These are phyloP conservation scores for Perccottus glenii DNA, from an alignment of 2,113 vertebrate species.

Conservation along the genomic window DNA sequence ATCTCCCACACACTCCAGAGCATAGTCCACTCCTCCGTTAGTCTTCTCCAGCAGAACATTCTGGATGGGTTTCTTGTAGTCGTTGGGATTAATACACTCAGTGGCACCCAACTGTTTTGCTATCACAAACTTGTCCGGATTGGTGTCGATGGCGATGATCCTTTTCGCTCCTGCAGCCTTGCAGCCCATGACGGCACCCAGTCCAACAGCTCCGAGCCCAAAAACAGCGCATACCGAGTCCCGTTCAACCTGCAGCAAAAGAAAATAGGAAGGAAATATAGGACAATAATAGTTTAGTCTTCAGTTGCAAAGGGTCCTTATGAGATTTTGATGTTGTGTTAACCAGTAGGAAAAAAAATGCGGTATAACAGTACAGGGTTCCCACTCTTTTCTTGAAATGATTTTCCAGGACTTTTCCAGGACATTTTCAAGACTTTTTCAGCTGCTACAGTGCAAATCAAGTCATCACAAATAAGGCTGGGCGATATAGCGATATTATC, in stretches of 20 bases:
- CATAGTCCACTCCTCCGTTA: slow-evolving; percentile 82
- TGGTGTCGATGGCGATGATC: slow-evolving; percentile 79
- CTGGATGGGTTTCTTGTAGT: slow-evolving; percentile 77
- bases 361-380: no score
- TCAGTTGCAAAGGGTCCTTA: no score
- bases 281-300: no score
- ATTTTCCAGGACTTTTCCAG: no score
- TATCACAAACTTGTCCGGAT: slow-evolving; percentile 79
- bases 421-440: no score
- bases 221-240: slow-evolving; percentile 86
- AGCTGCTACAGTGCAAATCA: no score
- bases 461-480: no score
- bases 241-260: slow-evolving; percentile 78
- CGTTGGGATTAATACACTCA: slow-evolving; percentile 83
- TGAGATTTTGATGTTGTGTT: no score
- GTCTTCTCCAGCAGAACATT: slow-evolving; percentile 83
- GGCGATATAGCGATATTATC: no score
- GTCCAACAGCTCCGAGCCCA: slow-evolving; percentile 85
- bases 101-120: slow-evolving; percentile 84
- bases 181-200: slow-evolving; percentile 77
- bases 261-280: neutral
- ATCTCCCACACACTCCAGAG: slow-evolving; percentile 85
- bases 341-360: no score
- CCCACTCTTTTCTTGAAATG: no score
- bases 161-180: slow-evolving; percentile 18